These are phyloP conservation scores for Nixonia krombeini DNA, from an alignment of 1,140 invertebrate species.

Conservation along the genomic window DNA sequence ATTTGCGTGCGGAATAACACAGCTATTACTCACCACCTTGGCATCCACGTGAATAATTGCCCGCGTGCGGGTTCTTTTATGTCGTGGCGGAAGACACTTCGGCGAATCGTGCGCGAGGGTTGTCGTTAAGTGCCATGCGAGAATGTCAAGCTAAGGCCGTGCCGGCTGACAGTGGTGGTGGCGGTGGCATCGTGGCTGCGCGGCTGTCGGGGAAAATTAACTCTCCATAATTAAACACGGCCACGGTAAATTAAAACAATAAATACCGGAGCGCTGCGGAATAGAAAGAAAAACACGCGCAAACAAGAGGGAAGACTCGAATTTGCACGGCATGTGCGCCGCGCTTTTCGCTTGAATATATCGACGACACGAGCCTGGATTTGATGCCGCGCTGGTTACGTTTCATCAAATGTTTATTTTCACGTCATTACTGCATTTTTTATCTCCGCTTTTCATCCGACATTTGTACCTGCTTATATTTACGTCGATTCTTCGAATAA, in stretches of 20 bases:
- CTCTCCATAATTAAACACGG: slow-evolving; percentile 67
- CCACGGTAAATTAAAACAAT: slow-evolving; percentile 66
- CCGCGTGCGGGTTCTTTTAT: background rate
- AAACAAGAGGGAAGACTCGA: slow-evolving; percentile 30
- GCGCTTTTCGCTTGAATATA: slow-evolving; percentile 27
- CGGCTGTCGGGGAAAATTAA: slow-evolving; percentile 58
- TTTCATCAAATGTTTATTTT: background rate
- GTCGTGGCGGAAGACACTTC: background rate
- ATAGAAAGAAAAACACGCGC: slow-evolving; percentile 40
- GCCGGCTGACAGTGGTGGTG: no score
- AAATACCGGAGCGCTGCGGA: slow-evolving; percentile 52
- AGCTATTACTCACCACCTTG: no score
- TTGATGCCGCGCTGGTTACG: slow-evolving; percentile 13
- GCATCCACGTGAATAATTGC: no score
- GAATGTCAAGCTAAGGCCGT: slow-evolving; percentile 27
- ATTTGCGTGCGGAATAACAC: no score
- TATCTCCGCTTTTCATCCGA: no score
- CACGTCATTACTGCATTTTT: no score
- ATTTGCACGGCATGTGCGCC: slow-evolving; percentile 46
- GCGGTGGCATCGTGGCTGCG: no score
- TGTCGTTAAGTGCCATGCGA: slow-evolving; percentile 35
- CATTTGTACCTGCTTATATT: no score
- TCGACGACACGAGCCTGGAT: slow-evolving; percentile 18
- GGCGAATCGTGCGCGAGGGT: slow-evolving; percentile 4
- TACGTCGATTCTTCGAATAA: no score